Conservation (phyloP, 1,140 invertebrate genomes). For the Calliopsis andreniformis region DNA sequence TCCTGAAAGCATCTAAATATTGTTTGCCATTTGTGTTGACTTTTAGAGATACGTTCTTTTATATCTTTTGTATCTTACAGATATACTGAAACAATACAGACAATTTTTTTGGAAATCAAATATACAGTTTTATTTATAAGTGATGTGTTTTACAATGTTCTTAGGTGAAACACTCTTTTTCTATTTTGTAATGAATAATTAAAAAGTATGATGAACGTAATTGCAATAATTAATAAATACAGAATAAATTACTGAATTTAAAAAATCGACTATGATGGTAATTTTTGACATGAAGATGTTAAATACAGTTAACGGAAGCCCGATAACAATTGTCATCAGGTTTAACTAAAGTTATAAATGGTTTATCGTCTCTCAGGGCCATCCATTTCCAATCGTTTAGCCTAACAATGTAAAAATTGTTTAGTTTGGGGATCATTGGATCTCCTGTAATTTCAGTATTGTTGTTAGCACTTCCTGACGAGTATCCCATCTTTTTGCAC, state of each 20-base stretch:
- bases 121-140: no score
- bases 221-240: background rate
- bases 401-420: conserved; percentile 69
- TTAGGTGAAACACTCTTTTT: no score
- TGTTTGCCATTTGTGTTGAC: no score
- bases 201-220: background rate
- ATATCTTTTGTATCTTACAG: no score
- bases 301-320: conserved; percentile 65
- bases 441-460: background rate
- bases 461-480: conserved; percentile 45
- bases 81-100: no score
- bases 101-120: no score
- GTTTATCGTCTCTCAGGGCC: conserved; percentile 56
- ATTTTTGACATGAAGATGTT: background rate
- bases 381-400: conserved; percentile 62
- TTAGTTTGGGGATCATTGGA: conserved; percentile 37
- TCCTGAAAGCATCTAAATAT: no score
- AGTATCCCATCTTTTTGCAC: conserved; percentile 63
- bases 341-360: conserved; percentile 57
- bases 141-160: no score
- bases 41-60: no score
- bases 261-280: no score
- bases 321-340: conserved; percentile 62
- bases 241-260: no score
- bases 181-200: background rate